phyloP scores from a whole-genome alignment of 2,797 vertebrate genomes.

The Bryconaethiops microstoma region DNA sequence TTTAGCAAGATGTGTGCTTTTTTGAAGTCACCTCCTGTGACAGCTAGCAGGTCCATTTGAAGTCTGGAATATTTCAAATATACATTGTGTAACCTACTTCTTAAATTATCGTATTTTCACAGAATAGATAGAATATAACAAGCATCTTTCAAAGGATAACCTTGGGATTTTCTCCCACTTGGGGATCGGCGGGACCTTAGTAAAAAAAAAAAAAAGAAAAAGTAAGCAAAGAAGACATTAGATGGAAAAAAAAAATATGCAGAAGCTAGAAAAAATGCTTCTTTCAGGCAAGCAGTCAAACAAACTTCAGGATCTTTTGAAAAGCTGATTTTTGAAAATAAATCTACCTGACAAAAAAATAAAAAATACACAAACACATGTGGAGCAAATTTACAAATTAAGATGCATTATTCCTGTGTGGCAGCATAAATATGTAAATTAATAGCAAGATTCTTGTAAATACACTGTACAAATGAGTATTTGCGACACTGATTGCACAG shows the following conservation, averaged over 20 bases:
- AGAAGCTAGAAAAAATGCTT: slow-evolving; percentile 5
- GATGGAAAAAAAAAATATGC: not conserved
- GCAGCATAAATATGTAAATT: not conserved
- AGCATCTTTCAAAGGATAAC: not conserved
- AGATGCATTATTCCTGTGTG: not conserved
- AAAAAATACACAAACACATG: not conserved
- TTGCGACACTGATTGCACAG: slow-evolving; percentile 41
- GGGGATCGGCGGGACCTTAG: not conserved
- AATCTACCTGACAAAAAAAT: slow-evolving; percentile 5
- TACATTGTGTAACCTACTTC: slow-evolving; percentile 10
- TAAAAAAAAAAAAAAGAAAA: not conserved
- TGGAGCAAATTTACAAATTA: not conserved
- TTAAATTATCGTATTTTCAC: slow-evolving; percentile 10
- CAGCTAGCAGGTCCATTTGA: slow-evolving; percentile 11
- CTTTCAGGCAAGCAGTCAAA: slow-evolving; percentile 14
- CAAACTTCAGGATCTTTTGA: not conserved
- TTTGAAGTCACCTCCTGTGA: not conserved
- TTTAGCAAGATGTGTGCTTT: slow-evolving; percentile 6
- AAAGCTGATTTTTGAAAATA: not conserved
- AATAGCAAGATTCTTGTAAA: not conserved
- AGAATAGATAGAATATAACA: slow-evolving; percentile 7
- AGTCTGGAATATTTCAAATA: slow-evolving; percentile 25
- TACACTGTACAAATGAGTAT: slow-evolving; percentile 32
- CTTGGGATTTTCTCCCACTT: slow-evolving; percentile 2
- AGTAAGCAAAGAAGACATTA: not conserved